Evolutionary conservation across 2,888 invertebrate genomes (phyloP).

Genomic region (Allygus modestus): DNA sequence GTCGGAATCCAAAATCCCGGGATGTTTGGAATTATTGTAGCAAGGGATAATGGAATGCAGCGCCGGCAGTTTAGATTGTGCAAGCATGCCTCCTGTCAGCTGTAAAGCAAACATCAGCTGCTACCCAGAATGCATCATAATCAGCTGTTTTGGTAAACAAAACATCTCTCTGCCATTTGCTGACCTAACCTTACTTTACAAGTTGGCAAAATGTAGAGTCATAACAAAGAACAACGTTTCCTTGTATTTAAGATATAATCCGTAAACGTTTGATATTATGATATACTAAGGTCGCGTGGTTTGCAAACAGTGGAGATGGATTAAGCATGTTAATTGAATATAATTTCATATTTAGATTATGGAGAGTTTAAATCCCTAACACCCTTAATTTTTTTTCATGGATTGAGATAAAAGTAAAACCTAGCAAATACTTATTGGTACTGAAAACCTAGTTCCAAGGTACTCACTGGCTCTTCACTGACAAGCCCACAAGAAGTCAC

Average conservation of each 20-base stretch:
- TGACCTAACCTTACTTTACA: conserved; percentile 30
- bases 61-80: conserved; percentile 28
- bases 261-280: background rate
- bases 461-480: too few relatives aligned
- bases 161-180: conserved; percentile 35
- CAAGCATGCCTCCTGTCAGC: conserved; percentile 40
- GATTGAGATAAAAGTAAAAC: too few relatives aligned
- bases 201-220: background rate
- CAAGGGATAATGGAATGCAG: conserved; percentile 43
- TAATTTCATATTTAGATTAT: too few relatives aligned
- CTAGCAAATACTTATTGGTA: too few relatives aligned
- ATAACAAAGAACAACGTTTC: background rate
- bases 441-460: too few relatives aligned
- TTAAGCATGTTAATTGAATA: too few relatives aligned
- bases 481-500: too few relatives aligned
- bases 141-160: conserved; percentile 45
- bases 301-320: too few relatives aligned
- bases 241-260: background rate
- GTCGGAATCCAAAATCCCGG: background rate
- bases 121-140: conserved; percentile 41
- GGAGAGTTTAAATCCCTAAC: too few relatives aligned
- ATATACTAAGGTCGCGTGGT: background rate
- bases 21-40: conserved; percentile 15
- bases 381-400: too few relatives aligned
- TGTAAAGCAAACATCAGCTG: conserved; percentile 41